Conservation (phyloP, 2,888 invertebrate species). For the Aphodius granarius region DNA sequence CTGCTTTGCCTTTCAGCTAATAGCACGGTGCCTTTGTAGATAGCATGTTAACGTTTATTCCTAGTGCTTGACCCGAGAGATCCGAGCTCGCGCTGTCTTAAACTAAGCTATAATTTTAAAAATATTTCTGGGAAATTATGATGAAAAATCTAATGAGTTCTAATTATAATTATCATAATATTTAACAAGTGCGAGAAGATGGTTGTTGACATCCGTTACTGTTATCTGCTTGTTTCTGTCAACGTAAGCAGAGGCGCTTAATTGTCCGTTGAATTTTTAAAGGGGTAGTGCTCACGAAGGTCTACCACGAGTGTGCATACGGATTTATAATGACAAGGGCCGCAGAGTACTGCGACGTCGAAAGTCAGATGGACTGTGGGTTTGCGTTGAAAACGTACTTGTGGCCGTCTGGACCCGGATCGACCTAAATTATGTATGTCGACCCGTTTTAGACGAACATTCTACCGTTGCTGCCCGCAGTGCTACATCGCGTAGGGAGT, state of each 20-base stretch:
- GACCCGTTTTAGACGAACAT: neutral
- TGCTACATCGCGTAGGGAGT: neutral
- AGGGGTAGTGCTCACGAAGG: neutral
- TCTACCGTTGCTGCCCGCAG: neutral
- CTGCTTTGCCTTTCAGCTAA: neutral
- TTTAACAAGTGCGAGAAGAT: too few relatives aligned
- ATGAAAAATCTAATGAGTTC: neutral
- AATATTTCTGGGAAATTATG: neutral
- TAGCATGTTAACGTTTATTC: neutral
- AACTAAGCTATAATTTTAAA: neutral
- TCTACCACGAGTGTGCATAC: neutral
- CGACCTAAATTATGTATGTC: neutral
- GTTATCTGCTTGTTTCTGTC: neutral
- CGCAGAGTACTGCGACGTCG: neutral
- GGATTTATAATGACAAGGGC: neutral
- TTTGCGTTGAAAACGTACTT: neutral
- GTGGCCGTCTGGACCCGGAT: neutral
- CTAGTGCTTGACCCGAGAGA: neutral
- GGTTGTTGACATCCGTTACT: neutral
- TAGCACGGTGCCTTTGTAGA: neutral
- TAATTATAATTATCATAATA: too few relatives aligned
- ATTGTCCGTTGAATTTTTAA: neutral
- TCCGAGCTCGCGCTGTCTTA: neutral
- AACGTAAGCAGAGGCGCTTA: neutral
- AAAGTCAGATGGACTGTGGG: neutral